Evolutionary conservation across 2,113 vertebrate genomes (phyloP).

Genomic region (Mandrillus leucophaeus): DNA sequence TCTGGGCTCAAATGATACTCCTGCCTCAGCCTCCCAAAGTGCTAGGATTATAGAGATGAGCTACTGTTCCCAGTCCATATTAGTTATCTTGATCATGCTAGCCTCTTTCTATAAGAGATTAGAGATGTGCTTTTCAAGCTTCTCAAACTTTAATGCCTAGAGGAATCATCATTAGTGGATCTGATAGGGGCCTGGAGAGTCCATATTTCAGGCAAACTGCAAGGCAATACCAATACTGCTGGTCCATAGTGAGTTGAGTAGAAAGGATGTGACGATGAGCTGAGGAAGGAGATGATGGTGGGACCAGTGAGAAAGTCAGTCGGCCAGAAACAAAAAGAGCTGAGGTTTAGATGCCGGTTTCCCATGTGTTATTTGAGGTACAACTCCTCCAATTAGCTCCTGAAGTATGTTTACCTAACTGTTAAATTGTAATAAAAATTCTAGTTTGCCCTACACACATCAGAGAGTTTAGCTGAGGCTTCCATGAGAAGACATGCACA

Average conservation of each 20-base stretch:
- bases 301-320: too few relatives aligned
- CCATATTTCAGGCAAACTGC: neutral
- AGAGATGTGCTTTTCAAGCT: neutral
- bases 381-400: neutral
- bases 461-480: neutral
- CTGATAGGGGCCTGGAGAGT: fast-evolving
- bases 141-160: neutral
- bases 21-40: too few relatives aligned
- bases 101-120: neutral
- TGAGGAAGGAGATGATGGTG: neutral
- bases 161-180: neutral
- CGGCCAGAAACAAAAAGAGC: neutral
- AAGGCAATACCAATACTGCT: neutral
- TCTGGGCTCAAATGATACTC: too few relatives aligned
- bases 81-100: neutral
- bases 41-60: too few relatives aligned
- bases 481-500: neutral
- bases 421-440: neutral
- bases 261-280: neutral
- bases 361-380: neutral
- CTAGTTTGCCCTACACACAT: neutral
- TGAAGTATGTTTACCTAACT: neutral
- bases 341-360: neutral
- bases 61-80: neutral
- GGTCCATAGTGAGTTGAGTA: neutral